Percentiles rank a stretch among this genome's conserved stretches.
Evolutionary conservation across 2,888 invertebrate genomes (phyloP).

Genomic region (Orthonychiurus folsomi): DNA sequence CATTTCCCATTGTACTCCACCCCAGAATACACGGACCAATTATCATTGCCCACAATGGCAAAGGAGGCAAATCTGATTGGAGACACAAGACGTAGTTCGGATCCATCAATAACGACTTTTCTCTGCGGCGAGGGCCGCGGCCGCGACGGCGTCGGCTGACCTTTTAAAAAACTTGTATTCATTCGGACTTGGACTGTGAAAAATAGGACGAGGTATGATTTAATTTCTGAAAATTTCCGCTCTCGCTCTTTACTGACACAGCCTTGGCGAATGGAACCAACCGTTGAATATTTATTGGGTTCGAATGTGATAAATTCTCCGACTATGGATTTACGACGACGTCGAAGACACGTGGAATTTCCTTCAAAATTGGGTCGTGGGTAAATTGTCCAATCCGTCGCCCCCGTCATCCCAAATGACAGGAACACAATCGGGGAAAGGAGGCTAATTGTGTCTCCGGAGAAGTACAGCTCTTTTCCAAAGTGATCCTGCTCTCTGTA

Average conservation of each 20-base stretch:
- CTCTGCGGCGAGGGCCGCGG: neutral
- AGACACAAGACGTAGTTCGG: neutral
- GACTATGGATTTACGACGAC: neutral
- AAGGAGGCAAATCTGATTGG: neutral
- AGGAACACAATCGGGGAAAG: constrained; percentile 5
- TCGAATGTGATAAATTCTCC: neutral
- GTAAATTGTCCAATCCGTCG: constrained; percentile 7
- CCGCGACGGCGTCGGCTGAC: neutral
- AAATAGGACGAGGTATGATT: neutral
- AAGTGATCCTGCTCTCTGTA: neutral
- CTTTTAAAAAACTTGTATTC: neutral
- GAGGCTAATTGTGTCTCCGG: neutral
- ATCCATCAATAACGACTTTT: constrained; percentile 1
- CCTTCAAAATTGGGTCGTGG: constrained; percentile 8
- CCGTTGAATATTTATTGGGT: neutral
- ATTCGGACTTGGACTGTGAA: neutral
- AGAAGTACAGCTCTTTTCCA: constrained; percentile 11
- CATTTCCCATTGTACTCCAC: constrained; percentile 11
- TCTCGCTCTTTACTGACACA: neutral
- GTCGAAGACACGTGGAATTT: constrained; percentile 7
- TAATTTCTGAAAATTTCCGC: neutral
- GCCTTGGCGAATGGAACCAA: neutral
- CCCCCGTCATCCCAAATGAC: constrained; percentile 11
- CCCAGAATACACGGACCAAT: constrained; percentile 12
- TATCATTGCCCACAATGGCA: neutral